phyloP scores from a whole-genome alignment of 92 coral and sea anemone genomes.

The Plumapathes pennacea region DNA sequence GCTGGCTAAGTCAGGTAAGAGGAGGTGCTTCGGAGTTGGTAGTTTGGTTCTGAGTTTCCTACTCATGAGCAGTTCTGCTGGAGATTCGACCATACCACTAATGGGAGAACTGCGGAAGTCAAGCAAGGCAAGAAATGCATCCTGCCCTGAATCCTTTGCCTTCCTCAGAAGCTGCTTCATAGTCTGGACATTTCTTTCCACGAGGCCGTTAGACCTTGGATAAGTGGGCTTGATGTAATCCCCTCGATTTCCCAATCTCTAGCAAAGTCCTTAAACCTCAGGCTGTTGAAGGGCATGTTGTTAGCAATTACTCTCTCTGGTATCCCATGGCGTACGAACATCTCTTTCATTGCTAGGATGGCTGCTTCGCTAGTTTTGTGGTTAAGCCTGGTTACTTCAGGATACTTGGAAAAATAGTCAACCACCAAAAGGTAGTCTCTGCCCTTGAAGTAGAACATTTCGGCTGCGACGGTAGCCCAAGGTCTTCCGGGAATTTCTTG shows the following conservation, averaged over 20 bases:
- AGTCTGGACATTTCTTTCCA: conserved; percentile 34
- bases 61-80: conserved; percentile 33
- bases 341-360: conserved; percentile 45
- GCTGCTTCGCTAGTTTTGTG: conserved; percentile 24
- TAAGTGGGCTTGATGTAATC: conserved; percentile 39
- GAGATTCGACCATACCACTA: conserved; percentile 41
- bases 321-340: conserved; percentile 42
- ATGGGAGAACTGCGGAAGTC: conserved; percentile 42
- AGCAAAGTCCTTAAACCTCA: conserved; percentile 35
- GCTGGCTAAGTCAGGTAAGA: background rate
- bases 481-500: conserved; percentile 33
- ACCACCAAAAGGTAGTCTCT: conserved; percentile 18
- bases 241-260: conserved; percentile 38
- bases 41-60: conserved; percentile 30
- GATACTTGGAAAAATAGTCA: conserved; percentile 28
- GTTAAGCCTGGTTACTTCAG: conserved; percentile 17
- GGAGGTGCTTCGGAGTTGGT: conserved; percentile 37
- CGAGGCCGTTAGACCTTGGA: conserved; percentile 30
- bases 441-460: conserved; percentile 29
- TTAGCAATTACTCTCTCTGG: conserved; percentile 41
- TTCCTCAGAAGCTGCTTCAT: conserved; percentile 28
- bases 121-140: conserved; percentile 39
- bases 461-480: conserved; percentile 32
- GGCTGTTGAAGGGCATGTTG: conserved; percentile 44
- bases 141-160: conserved; percentile 29